These are phyloP conservation scores for Drosophila suboccidentalis DNA, from an alignment of 2,888 invertebrate species.

Conservation along the genomic window DNA sequence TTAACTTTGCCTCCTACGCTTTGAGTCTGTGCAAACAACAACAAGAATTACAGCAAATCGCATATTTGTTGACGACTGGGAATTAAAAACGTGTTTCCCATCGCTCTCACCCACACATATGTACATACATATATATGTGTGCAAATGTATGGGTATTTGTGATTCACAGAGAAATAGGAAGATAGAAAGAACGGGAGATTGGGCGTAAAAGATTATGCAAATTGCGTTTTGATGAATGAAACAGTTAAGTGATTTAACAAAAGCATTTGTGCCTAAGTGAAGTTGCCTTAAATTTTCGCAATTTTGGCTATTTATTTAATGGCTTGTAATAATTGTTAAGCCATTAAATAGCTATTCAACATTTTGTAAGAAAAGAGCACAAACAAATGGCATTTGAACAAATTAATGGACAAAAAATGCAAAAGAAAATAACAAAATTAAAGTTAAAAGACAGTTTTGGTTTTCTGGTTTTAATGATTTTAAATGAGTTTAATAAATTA, in stretches of 20 bases:
- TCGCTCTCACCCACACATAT: conserved; percentile 12
- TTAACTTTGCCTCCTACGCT: conserved; percentile 59
- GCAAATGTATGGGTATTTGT: conserved; percentile 10
- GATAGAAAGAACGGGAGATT: not conserved
- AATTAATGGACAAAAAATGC: not conserved
- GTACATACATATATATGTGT: no score
- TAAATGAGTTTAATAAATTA: no score
- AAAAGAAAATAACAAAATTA: no score
- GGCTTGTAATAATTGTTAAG: conserved; percentile 32
- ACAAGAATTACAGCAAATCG: conserved; percentile 38
- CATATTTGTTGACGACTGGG: conserved; percentile 67
- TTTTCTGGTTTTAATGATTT: no score
- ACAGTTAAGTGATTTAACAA: conserved; percentile 51
- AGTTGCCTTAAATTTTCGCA: conserved; percentile 29
- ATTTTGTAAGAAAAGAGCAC: conserved; percentile 8
- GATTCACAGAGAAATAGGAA: not conserved
- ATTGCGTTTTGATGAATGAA: conserved; percentile 51
- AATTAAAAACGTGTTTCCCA: conserved; percentile 68
- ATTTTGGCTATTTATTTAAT: conserved; percentile 44
- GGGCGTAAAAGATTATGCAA: conserved; percentile 39
- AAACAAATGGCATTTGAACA: conserved; percentile 17
- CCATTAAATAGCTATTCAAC: conserved; percentile 6
- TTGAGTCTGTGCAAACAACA: conserved; percentile 45
- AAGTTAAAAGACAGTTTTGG: no score
- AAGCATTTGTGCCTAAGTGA: conserved; percentile 25